Conservation (phyloP, 2,888 invertebrate genomes). For the Gryllus longicercus region DNA sequence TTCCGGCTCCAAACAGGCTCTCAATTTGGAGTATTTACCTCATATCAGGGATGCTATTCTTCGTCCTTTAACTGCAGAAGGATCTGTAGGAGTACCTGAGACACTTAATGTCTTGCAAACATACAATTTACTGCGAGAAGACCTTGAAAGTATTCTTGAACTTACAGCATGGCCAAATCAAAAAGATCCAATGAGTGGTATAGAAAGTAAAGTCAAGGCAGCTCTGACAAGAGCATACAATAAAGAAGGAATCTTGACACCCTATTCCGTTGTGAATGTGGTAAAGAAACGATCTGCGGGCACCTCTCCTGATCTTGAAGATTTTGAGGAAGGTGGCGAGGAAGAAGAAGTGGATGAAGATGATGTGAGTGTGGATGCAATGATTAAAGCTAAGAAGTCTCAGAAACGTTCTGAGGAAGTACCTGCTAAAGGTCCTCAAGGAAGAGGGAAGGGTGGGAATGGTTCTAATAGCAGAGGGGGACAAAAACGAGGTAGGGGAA, state of each 20-base stretch:
- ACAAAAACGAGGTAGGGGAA: background rate
- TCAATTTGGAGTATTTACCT: constrained; percentile 85
- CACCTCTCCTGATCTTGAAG: constrained; percentile 44
- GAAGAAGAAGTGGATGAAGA: constrained; percentile 44
- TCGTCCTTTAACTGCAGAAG: constrained; percentile 68
- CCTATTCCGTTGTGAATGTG: constrained; percentile 66
- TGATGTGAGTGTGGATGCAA: constrained; percentile 55
- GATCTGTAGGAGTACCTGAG: constrained; percentile 66
- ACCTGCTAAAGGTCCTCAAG: background rate
- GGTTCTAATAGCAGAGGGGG: background rate
- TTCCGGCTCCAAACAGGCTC: constrained; percentile 74
- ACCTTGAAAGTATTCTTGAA: constrained; percentile 85
- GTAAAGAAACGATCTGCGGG: constrained; percentile 59
- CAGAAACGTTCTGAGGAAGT: background rate
- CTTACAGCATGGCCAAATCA: constrained; percentile 78
- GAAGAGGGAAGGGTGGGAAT: background rate
- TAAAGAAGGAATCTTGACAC: constrained; percentile 72
- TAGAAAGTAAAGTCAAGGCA: constrained; percentile 83
- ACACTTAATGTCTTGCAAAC: constrained; percentile 72
- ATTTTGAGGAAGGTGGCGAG: constrained; percentile 44
- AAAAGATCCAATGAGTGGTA: constrained; percentile 68
- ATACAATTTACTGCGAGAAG: constrained; percentile 86
- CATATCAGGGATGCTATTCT: constrained; percentile 72
- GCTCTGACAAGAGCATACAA: constrained; percentile 92
- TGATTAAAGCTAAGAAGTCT: constrained; percentile 61